Evolutionary conservation across 2,797 vertebrate genomes (phyloP), one percentile per base, ranked within the genome.

Genomic region (Poeciliopsis presidionis): DNA sequence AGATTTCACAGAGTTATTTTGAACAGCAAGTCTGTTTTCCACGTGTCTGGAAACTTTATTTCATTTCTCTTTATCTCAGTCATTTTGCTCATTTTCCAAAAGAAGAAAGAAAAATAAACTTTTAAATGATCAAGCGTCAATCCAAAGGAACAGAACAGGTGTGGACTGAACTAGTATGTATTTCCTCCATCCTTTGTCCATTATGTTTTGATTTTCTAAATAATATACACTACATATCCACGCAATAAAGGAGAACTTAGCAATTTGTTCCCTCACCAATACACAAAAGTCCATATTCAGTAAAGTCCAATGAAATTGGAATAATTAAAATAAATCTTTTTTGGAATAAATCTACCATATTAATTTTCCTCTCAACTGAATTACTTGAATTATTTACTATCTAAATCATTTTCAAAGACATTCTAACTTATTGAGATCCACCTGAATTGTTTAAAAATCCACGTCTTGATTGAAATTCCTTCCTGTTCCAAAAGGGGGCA

Each of bases 401-500:
- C 2, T 33, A 61, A 33, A 39, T 2, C 7, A 12, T 43, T 43
- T 43, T 69, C 22, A 69, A n/a, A 1, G 39, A 69, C n/a, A n/a
- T n/a, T 43, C 39, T 25, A 43, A 67, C 63, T 41, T 18, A 18
- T 61, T 63, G 7, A 63, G 59, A 41, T 67, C 18, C 8, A 41
- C 36, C 8, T 67, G 36, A 12, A 67, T 47, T 30, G n/a, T 30
- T 28, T 30, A 20, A 72, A 51, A 14, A 2, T 72, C 5, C 13
- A 13, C 45, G 30, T 2, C 2, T 72, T 41, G 41, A 20, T 43
- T 74, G 45, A 28, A 5, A 8, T 84, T 77, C 73, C 47, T 2
- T 53, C 30, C 7, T 1, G 0, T 41, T 73, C 88, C 95, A 90
- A 81, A 83, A 91, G 95, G 89, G 92, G 94, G 93, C 95, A 96